Evolutionary conservation across 2,113 vertebrate species (phyloP).

Genomic region (Bufo bufo): DNA sequence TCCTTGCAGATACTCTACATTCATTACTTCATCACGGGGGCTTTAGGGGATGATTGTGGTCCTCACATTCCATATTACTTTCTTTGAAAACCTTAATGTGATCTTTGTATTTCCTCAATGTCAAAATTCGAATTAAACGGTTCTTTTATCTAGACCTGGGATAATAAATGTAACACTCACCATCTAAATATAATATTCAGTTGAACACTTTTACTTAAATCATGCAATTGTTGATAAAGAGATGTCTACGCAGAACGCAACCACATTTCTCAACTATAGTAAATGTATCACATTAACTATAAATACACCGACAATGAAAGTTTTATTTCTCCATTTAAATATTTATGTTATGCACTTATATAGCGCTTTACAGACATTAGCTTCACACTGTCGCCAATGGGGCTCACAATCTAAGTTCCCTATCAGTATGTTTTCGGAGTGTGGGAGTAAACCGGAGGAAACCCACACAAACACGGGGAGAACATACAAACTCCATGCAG

Average conservation of each 20-base stretch:
- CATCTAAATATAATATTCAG: background rate
- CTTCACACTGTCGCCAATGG: too few relatives aligned
- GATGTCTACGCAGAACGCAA: background rate
- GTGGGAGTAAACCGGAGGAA: too few relatives aligned
- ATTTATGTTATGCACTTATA: too few relatives aligned
- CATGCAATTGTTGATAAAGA: too few relatives aligned
- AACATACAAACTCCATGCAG: too few relatives aligned
- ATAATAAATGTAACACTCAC: background rate
- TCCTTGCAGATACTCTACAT: background rate
- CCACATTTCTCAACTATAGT: background rate
- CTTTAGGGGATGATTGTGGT: background rate
- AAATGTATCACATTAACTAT: background rate
- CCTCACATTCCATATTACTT: background rate
- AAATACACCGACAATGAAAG: too few relatives aligned
- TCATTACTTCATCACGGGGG: background rate
- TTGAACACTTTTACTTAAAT: background rate
- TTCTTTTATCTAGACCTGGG: background rate
- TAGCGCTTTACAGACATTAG: too few relatives aligned
- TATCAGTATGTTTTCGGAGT: too few relatives aligned
- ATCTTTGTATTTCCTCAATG: background rate
- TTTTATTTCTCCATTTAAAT: too few relatives aligned
- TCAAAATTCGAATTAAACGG: background rate
- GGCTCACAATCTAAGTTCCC: too few relatives aligned
- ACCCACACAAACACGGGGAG: too few relatives aligned
- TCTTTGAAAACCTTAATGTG: background rate